Base-by-base conservation (phyloP, 2,113 vertebrate species). In the Saguinus imperator region DNA sequence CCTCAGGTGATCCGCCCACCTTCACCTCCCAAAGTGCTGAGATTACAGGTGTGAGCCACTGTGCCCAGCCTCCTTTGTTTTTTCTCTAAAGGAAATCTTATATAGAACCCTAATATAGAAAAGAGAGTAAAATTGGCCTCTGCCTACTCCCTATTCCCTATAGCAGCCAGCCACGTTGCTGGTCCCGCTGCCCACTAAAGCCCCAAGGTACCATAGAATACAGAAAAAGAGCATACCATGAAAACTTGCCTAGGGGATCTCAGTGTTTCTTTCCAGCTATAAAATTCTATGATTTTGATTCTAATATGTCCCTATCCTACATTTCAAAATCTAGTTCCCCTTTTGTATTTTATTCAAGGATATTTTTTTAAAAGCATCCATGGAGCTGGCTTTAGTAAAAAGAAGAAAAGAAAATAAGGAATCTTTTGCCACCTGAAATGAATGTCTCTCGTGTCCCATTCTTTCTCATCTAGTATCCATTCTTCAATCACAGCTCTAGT, bases 291-390 rank as follows among this genome's bases (percentile, higher is more conserved):
- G 92, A 68, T 87, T 91, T 83, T 89, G 64, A 66, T 37, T 70
- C 75, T 50, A 87, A 55, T 68, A 40, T 32, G 68, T 92, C 89
- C 61, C 87, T 87, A 17, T 50, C n/a, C 68, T 89, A n/a, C 43
- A 21, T 76, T 93, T 95, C 68, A 79, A 73, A 92, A 79, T 73
- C 94, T 20, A 68, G 12, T 20, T 27, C 32, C 25, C 29, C 45
- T 77, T 95, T 83, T 72, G 73, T 66, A 64, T 94, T 94, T 97
- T 82, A 87, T 86, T 79, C 21, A 70, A 93, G n/a, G 14, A 55
- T 73, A 32, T 79, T n/a, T 29, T 89, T 94, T 37, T 45, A 50
- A 83, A 84, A 45, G 48, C 35, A 64, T 79, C 52, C 32, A 25
- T n/a, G 52, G 92, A 83, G 75, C 50, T 76, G 9, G 75, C 72